Conservation (phyloP, 2,797 vertebrate species). For the Lates japonicus region DNA sequence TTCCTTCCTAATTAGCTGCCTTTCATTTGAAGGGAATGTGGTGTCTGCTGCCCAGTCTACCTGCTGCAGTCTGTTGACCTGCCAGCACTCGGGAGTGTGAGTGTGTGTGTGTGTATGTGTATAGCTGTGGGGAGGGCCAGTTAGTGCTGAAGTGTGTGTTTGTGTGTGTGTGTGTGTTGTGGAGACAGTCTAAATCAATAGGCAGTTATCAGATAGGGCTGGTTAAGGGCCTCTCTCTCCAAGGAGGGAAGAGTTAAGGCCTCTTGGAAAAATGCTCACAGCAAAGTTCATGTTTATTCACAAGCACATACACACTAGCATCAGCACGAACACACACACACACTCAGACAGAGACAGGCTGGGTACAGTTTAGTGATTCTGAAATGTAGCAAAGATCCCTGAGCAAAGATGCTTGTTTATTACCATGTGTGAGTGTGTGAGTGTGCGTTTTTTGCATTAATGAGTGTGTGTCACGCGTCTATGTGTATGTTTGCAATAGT, state of each 20-base stretch:
- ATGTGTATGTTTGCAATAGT: conserved; percentile 7
- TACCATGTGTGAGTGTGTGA: not conserved
- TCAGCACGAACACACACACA: not conserved
- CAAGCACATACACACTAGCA: not conserved
- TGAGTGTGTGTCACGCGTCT: conserved; percentile 27
- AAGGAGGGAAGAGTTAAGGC: conserved; percentile 44
- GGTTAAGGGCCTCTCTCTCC: conserved; percentile 48
- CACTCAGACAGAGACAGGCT: conserved; percentile 3
- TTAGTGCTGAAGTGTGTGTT: not conserved
- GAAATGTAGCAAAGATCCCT: conserved; percentile 40
- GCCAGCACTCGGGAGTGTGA: conserved; percentile 29
- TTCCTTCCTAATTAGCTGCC: conserved; percentile 75
- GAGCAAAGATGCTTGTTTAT: conserved; percentile 37
- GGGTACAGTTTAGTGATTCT: conserved; percentile 46
- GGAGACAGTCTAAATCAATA: conserved; percentile 70
- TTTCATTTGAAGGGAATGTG: conserved; percentile 59
- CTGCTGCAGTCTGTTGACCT: conserved; percentile 63
- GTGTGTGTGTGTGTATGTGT: conserved; percentile 26
- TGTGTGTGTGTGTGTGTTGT: conserved; percentile 8
- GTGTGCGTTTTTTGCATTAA: conserved; percentile 43
- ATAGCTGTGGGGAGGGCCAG: conserved; percentile 9
- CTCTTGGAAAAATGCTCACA: conserved; percentile 50
- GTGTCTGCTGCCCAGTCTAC: conserved; percentile 52
- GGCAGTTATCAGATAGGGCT: conserved; percentile 59
- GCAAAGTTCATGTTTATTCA: conserved; percentile 57